These are phyloP conservation scores for Lordiphosa collinella DNA, from an alignment of 1,140 invertebrate species.

Conservation along the genomic window DNA sequence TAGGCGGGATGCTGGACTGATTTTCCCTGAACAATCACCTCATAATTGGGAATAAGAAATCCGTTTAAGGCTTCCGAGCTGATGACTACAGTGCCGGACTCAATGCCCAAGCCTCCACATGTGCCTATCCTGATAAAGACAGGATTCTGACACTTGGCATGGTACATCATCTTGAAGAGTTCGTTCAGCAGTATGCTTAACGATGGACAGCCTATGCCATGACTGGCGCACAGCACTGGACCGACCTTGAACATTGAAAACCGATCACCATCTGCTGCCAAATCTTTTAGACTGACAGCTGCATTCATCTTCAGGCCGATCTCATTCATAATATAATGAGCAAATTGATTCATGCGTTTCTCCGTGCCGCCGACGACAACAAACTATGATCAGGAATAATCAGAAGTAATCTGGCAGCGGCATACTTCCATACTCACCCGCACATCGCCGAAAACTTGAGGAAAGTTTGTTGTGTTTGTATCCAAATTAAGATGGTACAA, in stretches of 20 bases:
- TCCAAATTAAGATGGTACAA: conserved; percentile 39
- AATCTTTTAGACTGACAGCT: conserved; percentile 27
- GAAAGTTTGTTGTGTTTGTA: conserved; percentile 38
- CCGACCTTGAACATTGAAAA: conserved; percentile 53
- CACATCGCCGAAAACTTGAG: conserved; percentile 54
- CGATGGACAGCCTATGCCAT: conserved; percentile 91
- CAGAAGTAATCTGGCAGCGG: neutral
- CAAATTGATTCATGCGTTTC: conserved; percentile 37
- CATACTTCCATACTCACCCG: conserved; percentile 29
- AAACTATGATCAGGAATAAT: conserved; percentile 24
- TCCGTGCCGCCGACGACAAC: conserved; percentile 43
- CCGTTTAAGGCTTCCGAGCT: conserved; percentile 85
- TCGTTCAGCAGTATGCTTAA: conserved; percentile 89
- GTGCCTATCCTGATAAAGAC: conserved; percentile 89
- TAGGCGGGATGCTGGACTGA: conserved; percentile 82
- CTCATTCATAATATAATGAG: conserved; percentile 41
- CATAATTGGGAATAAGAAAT: conserved; percentile 82
- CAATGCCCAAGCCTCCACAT: conserved; percentile 87
- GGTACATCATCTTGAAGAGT: conserved; percentile 87
- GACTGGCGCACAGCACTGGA: conserved; percentile 81
- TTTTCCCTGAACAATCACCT: conserved; percentile 81
- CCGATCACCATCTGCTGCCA: conserved; percentile 30
- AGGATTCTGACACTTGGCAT: conserved; percentile 86
- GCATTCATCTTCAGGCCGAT: conserved; percentile 44
- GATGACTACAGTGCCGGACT: conserved; percentile 86